Conservation (phyloP, 2,113 vertebrate genomes). For the Ammodramus savannarum region DNA sequence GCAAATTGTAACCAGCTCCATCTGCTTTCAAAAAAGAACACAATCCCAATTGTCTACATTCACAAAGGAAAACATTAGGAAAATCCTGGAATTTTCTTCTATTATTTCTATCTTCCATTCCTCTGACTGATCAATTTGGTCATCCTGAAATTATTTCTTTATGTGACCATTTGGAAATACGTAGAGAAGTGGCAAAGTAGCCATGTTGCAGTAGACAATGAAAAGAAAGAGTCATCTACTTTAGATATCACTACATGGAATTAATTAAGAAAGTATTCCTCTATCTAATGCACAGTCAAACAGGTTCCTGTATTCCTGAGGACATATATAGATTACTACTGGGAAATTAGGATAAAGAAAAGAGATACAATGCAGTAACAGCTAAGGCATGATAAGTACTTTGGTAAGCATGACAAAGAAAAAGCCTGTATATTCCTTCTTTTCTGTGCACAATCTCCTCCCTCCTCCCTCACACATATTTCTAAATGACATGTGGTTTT, state of each 20-base stretch:
- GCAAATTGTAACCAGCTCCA: background rate
- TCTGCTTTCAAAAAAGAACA: background rate
- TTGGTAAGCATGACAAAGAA: background rate
- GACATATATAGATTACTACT: background rate
- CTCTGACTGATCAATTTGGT: background rate
- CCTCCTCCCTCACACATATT: background rate
- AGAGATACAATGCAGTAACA: background rate
- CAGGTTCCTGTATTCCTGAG: background rate
- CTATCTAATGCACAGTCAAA: background rate
- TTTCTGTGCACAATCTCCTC: background rate
- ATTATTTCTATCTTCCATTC: background rate
- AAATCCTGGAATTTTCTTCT: background rate
- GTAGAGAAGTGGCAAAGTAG: background rate
- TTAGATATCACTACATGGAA: background rate
- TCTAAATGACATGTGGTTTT: background rate
- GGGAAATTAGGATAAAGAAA: background rate
- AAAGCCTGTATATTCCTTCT: background rate
- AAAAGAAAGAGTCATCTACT: background rate
- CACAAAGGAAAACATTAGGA: background rate
- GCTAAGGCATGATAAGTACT: background rate
- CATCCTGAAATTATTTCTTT: background rate
- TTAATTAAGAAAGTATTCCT: background rate
- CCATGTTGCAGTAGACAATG: background rate
- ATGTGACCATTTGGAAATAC: background rate
- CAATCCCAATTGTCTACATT: background rate